These are phyloP conservation scores for Willisornis vidua DNA, from an alignment of 2,113 vertebrate species.

Conservation along the genomic window DNA sequence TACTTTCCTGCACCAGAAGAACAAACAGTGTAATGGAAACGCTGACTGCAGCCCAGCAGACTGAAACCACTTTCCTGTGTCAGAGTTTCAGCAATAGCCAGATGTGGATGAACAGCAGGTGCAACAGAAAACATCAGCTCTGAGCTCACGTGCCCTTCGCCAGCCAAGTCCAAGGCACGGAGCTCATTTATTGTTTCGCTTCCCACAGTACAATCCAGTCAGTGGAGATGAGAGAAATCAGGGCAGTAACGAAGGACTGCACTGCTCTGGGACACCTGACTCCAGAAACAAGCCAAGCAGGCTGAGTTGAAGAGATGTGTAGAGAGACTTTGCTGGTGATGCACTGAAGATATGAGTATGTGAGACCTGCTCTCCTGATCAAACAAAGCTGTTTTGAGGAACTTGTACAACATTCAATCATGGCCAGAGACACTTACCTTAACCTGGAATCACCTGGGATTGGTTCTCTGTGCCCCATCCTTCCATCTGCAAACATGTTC, in stretches of 20 bases:
- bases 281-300: neutral
- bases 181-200: neutral
- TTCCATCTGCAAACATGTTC: neutral
- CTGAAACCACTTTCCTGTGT: constrained; percentile 24
- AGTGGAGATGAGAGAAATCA: neutral
- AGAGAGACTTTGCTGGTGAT: neutral
- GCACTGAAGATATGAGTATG: neutral
- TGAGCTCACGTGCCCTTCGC: neutral
- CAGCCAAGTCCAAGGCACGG: neutral
- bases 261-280: neutral
- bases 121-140: constrained; percentile 49
- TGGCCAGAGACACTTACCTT: neutral
- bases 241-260: neutral
- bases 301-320: neutral
- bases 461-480: neutral
- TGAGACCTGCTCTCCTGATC: neutral
- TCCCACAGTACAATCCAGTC: neutral
- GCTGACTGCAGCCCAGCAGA: neutral
- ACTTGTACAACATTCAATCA: neutral
- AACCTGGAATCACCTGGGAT: neutral
- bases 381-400: neutral
- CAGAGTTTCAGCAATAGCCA: constrained; percentile 36
- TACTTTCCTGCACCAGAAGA: neutral
- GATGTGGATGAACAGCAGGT: constrained; percentile 26
- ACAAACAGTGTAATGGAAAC: constrained; percentile 21